These are phyloP conservation scores for Thamnaconus septentrionalis DNA, from an alignment of 2,113 vertebrate species.

Conservation along the genomic window DNA sequence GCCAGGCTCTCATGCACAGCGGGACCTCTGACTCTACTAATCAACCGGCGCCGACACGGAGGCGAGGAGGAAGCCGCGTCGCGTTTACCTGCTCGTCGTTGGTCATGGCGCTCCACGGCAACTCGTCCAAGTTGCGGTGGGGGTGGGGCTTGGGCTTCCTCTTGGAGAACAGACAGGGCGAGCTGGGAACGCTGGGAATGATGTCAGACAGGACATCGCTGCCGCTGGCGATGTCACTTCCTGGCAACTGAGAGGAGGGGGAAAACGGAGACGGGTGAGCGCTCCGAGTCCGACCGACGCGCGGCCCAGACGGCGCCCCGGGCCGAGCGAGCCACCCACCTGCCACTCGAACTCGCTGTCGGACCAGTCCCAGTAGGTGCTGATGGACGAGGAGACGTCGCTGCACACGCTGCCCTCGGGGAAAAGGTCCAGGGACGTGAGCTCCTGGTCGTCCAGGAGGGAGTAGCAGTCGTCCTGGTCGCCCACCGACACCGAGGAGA, in stretches of 20 bases:
- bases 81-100: conserved; percentile 90
- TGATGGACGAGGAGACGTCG: conserved; percentile 98
- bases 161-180: conserved; percentile 91
- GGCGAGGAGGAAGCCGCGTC: neutral
- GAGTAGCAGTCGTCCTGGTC: conserved; percentile 98
- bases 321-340: conserved; percentile 72
- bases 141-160: conserved; percentile 85
- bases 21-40: no score
- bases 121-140: conserved; percentile 93
- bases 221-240: conserved; percentile 95
- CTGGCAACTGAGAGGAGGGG: conserved; percentile 82
- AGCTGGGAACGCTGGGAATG: conserved; percentile 95
- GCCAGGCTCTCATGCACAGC: no score
- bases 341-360: conserved; percentile 99
- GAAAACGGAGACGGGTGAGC: neutral
- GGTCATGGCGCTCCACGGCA: conserved; percentile 98
- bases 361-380: conserved; percentile 99
- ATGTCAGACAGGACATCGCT: conserved; percentile 97
- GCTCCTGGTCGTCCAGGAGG: conserved; percentile 94
- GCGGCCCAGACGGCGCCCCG: no score
- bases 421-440: conserved; percentile 95
- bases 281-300: neutral
- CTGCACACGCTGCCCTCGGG: conserved; percentile 98
- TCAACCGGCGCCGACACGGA: neutral
- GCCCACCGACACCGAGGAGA: conserved; percentile 95